Percentiles rank a stretch among this genome's conserved stretches.
Evolutionary conservation across 2,113 vertebrate species (phyloP).

Genomic region (Menidia beryllina): DNA sequence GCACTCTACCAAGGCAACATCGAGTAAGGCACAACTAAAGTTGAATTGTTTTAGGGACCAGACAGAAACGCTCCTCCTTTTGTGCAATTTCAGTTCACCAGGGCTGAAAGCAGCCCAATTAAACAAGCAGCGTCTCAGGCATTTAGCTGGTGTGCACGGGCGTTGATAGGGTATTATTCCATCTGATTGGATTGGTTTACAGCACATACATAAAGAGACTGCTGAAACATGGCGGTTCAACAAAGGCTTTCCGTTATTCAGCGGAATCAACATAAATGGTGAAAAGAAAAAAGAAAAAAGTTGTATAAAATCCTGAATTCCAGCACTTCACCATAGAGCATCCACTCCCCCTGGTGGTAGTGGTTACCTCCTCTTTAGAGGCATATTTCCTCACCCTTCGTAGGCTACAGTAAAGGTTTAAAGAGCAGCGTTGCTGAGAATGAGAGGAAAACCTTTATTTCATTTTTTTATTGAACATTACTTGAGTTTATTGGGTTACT

Average conservation of each 20-base stretch:
- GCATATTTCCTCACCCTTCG: neutral
- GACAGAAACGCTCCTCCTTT: neutral
- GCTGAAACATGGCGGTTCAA: neutral
- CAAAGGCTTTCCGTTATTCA: neutral
- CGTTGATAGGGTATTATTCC: neutral
- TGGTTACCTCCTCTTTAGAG: neutral
- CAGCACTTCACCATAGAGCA: slow-evolving; percentile 33
- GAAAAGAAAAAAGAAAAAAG: too few species aligned
- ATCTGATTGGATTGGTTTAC: neutral
- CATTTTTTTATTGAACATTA: neutral
- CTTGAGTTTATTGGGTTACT: neutral
- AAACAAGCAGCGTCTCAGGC: neutral
- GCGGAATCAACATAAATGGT: neutral
- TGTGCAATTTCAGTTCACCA: slow-evolving; percentile 7
- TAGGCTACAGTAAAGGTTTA: neutral
- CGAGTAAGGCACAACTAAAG: slow-evolving; percentile 83
- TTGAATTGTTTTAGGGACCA: slow-evolving; percentile 23
- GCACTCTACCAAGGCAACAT: slow-evolving; percentile 89
- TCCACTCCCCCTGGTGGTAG: slow-evolving; percentile 76
- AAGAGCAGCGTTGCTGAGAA: neutral
- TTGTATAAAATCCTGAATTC: neutral
- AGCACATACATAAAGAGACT: neutral
- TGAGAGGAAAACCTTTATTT: neutral
- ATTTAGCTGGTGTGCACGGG: neutral
- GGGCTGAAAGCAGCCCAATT: neutral